These are phyloP conservation scores for Mus pahari DNA, from an alignment of 2,113 vertebrate species.

Conservation along the genomic window DNA sequence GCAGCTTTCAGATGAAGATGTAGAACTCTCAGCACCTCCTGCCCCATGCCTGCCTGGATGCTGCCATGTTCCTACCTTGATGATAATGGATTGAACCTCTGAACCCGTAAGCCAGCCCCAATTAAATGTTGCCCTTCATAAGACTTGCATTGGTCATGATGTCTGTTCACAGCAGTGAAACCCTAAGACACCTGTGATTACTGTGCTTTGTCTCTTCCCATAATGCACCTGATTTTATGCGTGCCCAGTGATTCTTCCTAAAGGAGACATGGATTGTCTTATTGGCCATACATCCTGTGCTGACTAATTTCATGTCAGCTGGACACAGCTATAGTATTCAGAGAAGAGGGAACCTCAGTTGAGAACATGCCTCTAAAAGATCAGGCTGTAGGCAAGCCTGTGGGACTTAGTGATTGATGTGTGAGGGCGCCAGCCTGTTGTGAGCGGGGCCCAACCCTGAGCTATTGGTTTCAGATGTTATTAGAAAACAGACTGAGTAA, in stretches of 20 bases:
- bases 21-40: too few species aligned
- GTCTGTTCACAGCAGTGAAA: too few species aligned
- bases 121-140: too few species aligned
- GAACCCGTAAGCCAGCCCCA: too few species aligned
- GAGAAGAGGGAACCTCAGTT: neutral
- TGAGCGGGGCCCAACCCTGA: neutral
- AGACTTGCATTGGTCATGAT: too few species aligned
- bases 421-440: neutral
- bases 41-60: too few species aligned
- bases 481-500: neutral
- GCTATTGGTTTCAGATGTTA: neutral
- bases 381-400: neutral
- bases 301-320: neutral
- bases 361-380: neutral
- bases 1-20: too few species aligned
- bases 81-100: too few species aligned
- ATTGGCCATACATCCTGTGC: neutral
- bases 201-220: neutral
- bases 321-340: neutral
- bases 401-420: neutral
- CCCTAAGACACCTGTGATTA: too few species aligned
- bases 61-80: too few species aligned
- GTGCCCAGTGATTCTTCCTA: neutral
- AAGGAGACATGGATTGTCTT: neutral
- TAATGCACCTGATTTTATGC: neutral